phyloP scores from a whole-genome alignment of 2,888 invertebrate species.

The Macrophya alboannulata region DNA sequence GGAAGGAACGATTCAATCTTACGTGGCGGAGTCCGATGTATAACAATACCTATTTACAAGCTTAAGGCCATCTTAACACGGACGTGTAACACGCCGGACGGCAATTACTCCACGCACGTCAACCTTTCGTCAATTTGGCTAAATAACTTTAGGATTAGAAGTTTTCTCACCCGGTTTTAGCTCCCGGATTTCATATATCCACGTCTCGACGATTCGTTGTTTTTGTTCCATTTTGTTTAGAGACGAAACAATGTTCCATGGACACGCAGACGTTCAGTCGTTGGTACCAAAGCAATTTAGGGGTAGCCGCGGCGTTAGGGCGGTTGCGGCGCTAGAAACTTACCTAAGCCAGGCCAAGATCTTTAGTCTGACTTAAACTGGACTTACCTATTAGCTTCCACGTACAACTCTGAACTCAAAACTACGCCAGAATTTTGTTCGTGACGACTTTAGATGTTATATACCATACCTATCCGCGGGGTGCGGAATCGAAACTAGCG shows the following conservation, averaged over 20 bases:
- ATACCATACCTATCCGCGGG: neutral
- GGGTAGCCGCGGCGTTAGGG: constrained; percentile 35
- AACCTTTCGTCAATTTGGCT: constrained; percentile 54
- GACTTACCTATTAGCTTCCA: constrained; percentile 55
- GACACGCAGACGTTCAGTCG: constrained; percentile 52
- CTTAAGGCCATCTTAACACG: constrained; percentile 51
- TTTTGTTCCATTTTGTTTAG: constrained; percentile 37
- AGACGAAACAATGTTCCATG: constrained; percentile 47
- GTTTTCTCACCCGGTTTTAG: constrained; percentile 57
- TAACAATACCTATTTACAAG: constrained; percentile 45
- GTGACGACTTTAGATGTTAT: constrained; percentile 9
- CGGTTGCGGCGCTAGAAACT: constrained; percentile 43
- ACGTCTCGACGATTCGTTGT: constrained; percentile 1
- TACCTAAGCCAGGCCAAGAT: constrained; percentile 58
- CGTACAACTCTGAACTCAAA: constrained; percentile 33
- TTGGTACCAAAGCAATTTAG: constrained; percentile 36
- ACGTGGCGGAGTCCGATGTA: constrained; percentile 3
- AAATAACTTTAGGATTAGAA: constrained; percentile 56
- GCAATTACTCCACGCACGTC: constrained; percentile 56
- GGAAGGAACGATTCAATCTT: constrained; percentile 54
- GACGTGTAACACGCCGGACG: constrained; percentile 43
- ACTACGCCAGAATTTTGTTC: constrained; percentile 31
- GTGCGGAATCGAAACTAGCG: neutral
- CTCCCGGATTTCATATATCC: constrained; percentile 58
- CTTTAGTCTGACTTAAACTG: constrained; percentile 56